Conservation (phyloP, 2,797 vertebrate genomes). For the Microchirus variegatus region DNA sequence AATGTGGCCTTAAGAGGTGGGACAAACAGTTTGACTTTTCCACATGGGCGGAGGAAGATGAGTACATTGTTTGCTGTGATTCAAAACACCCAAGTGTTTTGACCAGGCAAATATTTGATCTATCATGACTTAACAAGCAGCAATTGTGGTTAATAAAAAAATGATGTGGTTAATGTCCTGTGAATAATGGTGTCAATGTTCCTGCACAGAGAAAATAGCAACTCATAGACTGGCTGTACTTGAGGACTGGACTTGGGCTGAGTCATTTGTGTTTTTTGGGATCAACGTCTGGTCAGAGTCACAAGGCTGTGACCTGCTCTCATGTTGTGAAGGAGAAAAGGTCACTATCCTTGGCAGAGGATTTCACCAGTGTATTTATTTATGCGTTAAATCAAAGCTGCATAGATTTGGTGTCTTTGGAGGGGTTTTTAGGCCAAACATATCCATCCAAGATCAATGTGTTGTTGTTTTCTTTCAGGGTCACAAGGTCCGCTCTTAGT, state of each 20-base stretch:
- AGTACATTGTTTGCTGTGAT: not conserved
- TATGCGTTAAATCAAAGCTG: conserved; percentile 18
- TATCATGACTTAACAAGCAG: not conserved
- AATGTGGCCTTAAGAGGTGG: too few species aligned
- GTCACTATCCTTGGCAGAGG: not conserved
- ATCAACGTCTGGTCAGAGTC: conserved; percentile 40
- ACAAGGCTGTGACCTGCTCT: conserved; percentile 37
- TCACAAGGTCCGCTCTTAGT: conserved; percentile 24
- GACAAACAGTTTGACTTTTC: conserved; percentile 42
- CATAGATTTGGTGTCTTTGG: conserved; percentile 16
- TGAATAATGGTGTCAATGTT: conserved; percentile 3
- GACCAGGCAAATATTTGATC: not conserved
- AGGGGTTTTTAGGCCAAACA: conserved; percentile 11
- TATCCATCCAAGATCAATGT: conserved; percentile 13
- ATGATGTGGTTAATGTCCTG: not conserved
- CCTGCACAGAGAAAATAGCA: conserved; percentile 5
- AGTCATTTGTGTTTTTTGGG: conserved; percentile 51
- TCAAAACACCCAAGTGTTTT: not conserved
- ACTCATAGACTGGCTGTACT: conserved; percentile 2
- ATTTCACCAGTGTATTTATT: conserved; percentile 17
- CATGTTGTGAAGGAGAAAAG: conserved; percentile 24
- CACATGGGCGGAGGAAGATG: conserved; percentile 35
- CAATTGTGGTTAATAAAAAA: not conserved
- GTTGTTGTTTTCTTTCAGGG: conserved; percentile 32
- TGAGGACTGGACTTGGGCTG: conserved; percentile 24